Conservation (phyloP, 2,113 vertebrate species). For the Nerophis ophidion region DNA sequence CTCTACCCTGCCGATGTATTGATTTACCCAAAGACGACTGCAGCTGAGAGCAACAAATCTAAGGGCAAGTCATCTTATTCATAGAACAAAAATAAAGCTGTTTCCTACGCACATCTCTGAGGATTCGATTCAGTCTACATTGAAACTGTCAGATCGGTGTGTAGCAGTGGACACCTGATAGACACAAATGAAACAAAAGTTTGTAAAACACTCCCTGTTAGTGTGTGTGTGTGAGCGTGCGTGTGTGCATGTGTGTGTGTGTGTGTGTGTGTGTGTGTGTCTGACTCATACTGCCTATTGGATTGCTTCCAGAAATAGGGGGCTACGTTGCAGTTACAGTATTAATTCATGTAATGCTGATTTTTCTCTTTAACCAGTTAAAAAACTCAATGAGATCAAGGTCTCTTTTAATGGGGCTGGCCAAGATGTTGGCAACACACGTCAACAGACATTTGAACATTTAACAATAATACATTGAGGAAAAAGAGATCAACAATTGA, state of each 20-base stretch:
- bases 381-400: too few species aligned
- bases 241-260: constrained; percentile 14
- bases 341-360: constrained; percentile 22
- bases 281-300: constrained; percentile 10
- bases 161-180: constrained; percentile 26
- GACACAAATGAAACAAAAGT: constrained; percentile 35
- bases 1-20: constrained; percentile 66
- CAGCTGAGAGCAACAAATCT: constrained; percentile 69
- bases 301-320: constrained; percentile 19
- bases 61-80: constrained; percentile 65
- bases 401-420: too few species aligned
- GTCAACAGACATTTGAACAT: too few species aligned
- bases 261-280: constrained; percentile 12
- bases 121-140: constrained; percentile 58
- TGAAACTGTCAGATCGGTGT: constrained; percentile 50
- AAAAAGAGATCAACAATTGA: too few species aligned
- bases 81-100: constrained; percentile 64
- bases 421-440: too few species aligned
- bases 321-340: constrained; percentile 19
- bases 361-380: not conserved
- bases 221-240: constrained; percentile 27
- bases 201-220: constrained; percentile 28
- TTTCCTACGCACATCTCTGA: constrained; percentile 55
- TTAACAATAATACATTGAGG: too few species aligned
- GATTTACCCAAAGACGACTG: constrained; percentile 65